These are phyloP conservation scores for Idaea straminata DNA, from an alignment of 2,888 invertebrate species.

Conservation along the genomic window DNA sequence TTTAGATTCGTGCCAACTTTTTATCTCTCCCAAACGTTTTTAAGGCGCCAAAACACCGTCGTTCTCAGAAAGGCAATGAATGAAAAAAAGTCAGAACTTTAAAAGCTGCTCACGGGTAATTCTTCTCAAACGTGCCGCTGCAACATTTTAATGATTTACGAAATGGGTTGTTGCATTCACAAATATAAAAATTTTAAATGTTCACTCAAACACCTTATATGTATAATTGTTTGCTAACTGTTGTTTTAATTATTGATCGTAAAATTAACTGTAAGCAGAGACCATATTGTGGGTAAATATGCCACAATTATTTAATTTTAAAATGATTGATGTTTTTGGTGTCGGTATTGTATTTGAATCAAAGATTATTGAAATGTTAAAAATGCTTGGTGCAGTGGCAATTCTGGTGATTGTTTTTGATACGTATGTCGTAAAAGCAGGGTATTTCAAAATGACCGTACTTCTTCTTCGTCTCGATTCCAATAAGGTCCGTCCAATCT, in stretches of 20 bases:
- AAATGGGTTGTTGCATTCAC: not conserved
- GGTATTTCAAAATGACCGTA: no score
- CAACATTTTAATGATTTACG: conserved; percentile 55
- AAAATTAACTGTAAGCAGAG: conserved; percentile 18
- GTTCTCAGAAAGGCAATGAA: conserved; percentile 70
- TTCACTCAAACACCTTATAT: not conserved
- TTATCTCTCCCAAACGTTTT: conserved; percentile 38
- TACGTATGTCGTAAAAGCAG: no score
- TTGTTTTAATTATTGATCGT: conserved; percentile 26
- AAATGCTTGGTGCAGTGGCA: not conserved
- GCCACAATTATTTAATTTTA: not conserved
- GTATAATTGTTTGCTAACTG: not conserved
- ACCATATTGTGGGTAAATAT: not conserved
- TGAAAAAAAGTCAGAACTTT: conserved; percentile 71
- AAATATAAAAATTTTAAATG: not conserved
- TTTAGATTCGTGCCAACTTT: conserved; percentile 48
- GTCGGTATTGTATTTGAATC: not conserved
- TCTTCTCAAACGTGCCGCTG: conserved; percentile 64
- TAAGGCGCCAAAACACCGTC: conserved; percentile 75
- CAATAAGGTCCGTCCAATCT: no score
- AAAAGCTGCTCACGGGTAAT: conserved; percentile 33
- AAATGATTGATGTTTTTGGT: not conserved
- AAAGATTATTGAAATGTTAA: not conserved
- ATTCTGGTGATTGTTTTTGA: no score
- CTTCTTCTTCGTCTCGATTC: no score